A percentile compares a stretch with the other conserved stretches of the same genome.
Conservation (phyloP, 2,797 vertebrate species). For the Hylomyscus alleni region DNA sequence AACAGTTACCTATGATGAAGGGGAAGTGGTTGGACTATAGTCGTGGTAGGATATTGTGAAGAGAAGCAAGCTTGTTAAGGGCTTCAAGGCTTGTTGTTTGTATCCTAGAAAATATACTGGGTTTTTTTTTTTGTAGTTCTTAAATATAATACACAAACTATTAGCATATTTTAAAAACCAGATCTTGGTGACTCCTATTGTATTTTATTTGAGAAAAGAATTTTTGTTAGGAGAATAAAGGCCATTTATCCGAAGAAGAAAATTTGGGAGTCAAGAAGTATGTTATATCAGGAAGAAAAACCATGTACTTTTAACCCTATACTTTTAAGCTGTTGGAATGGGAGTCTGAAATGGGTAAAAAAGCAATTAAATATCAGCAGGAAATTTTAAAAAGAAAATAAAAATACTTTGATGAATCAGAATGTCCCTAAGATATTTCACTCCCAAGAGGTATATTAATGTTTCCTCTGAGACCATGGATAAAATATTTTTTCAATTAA, state of each 20-base stretch:
- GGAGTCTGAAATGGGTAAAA: not conserved
- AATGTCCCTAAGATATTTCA: not conserved
- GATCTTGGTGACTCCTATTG: not conserved
- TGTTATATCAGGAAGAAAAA: not conserved
- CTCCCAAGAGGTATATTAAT: not conserved
- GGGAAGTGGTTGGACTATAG: not conserved
- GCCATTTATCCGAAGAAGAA: constrained; percentile 23
- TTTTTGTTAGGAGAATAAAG: not conserved
- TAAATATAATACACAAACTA: not conserved
- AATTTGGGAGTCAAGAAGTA: not conserved
- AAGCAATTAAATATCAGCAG: constrained; percentile 28
- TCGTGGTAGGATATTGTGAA: not conserved
- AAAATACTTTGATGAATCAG: not conserved
- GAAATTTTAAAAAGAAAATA: constrained; percentile 26
- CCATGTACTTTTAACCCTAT: not conserved
- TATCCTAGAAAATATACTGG: constrained; percentile 2
- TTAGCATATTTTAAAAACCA: not conserved
- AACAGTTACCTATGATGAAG: not conserved
- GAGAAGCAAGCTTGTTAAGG: not conserved
- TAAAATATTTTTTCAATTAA: not conserved
- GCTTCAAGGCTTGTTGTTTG: not conserved
- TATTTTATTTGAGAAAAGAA: not conserved
- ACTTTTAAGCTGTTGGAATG: not conserved
- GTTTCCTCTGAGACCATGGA: not conserved
- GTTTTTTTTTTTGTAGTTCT: constrained; percentile 19